These are phyloP conservation scores for Exephanes ischioxanthus DNA, from an alignment of 2,888 invertebrate genomes.

Conservation along the genomic window DNA sequence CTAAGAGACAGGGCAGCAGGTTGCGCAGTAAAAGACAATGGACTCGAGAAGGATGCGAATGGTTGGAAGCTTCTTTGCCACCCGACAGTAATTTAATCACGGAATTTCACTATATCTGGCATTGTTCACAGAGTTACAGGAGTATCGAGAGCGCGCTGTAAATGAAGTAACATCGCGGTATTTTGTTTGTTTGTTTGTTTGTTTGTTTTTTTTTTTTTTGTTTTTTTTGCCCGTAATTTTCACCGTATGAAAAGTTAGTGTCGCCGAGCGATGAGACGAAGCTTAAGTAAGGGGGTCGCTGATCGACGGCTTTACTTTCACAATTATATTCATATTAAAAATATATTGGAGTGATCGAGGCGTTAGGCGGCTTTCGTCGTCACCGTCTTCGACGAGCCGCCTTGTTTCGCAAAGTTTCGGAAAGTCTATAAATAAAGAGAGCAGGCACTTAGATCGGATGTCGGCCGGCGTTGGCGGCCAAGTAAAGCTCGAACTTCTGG, in stretches of 20 bases:
- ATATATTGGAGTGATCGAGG: slow-evolving; percentile 55
- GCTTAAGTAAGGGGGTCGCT: slow-evolving; percentile 62
- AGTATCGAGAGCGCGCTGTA: slow-evolving; percentile 10
- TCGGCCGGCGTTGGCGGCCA: slow-evolving; percentile 84
- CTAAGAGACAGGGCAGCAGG: slow-evolving; percentile 40
- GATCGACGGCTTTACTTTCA: slow-evolving; percentile 38
- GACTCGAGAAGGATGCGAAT: slow-evolving; percentile 20
- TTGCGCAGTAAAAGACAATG: slow-evolving; percentile 44
- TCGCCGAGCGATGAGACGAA: slow-evolving; percentile 7
- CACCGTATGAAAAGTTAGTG: not conserved
- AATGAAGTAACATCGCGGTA: slow-evolving; percentile 1
- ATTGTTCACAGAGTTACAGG: slow-evolving; percentile 66
- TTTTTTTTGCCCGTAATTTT: not conserved
- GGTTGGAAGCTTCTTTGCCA: not conserved
- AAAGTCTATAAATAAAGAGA: slow-evolving; percentile 82
- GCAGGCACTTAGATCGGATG: slow-evolving; percentile 83
- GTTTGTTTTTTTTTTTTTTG: not conserved
- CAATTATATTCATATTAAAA: not conserved
- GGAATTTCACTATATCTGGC: slow-evolving; percentile 48
- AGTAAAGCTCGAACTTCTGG: slow-evolving; percentile 84
- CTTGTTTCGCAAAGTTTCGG: slow-evolving; percentile 81
- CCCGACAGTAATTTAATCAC: slow-evolving; percentile 7
- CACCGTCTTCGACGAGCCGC: slow-evolving; percentile 50
- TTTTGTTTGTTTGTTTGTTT: slow-evolving; percentile 4
- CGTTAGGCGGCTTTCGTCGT: slow-evolving; percentile 59